Conservation (phyloP, 2,113 vertebrate species). For the Ciconia maguari region DNA sequence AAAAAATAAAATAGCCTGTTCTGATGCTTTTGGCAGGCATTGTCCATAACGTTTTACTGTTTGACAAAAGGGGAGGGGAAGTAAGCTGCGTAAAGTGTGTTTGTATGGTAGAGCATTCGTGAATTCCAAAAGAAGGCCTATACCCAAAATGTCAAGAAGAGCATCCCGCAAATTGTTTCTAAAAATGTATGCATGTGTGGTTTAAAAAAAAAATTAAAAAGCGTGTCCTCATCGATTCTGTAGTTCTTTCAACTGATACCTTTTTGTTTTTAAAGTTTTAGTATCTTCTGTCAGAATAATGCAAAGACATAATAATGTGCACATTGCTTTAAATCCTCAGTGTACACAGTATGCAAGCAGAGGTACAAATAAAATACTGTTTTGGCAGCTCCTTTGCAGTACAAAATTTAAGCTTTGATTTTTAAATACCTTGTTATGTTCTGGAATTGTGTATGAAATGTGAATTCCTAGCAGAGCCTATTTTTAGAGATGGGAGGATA, state of each 20-base stretch:
- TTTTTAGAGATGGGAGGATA: background rate
- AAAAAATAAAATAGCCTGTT: background rate
- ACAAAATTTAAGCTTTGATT: background rate
- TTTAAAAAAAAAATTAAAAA: background rate
- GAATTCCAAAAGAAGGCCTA: background rate
- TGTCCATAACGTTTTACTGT: background rate
- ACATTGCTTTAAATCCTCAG: background rate
- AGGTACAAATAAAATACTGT: background rate
- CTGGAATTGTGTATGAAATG: background rate
- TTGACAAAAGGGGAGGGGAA: background rate
- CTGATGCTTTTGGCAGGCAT: background rate
- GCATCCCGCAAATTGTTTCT: background rate
- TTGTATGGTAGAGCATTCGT: background rate
- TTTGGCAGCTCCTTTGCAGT: background rate
- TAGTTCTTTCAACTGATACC: background rate
- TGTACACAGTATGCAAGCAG: background rate
- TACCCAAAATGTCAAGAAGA: background rate
- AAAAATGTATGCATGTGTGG: background rate
- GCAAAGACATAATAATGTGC: background rate
- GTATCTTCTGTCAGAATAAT: fast-evolving
- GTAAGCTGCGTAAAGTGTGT: background rate
- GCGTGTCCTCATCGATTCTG: background rate
- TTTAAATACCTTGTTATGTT: background rate
- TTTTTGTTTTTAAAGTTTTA: background rate
- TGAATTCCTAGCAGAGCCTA: background rate